Conservation (phyloP, 2,113 vertebrate genomes). For the Corythaixoides concolor region DNA sequence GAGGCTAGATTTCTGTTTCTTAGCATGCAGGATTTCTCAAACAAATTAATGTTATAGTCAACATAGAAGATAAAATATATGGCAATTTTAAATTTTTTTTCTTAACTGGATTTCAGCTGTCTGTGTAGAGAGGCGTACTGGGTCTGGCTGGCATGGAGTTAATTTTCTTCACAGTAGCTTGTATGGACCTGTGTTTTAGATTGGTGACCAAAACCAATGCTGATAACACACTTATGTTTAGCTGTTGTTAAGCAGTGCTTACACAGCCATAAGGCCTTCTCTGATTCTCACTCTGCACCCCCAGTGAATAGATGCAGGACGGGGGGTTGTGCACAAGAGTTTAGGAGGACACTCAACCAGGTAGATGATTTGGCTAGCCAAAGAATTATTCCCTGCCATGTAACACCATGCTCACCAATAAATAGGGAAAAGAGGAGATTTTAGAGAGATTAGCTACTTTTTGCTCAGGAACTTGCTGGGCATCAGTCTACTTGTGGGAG, state of each 20-base stretch:
- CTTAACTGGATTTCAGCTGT: background rate
- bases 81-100: background rate
- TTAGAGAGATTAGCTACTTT: background rate
- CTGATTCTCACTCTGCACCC: background rate
- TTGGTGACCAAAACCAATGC: background rate
- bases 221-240: background rate
- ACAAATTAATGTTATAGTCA: background rate
- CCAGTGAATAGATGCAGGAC: background rate
- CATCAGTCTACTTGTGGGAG: fast-evolving
- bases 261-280: background rate
- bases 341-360: background rate
- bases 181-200: background rate
- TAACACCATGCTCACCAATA: background rate
- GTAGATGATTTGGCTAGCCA: background rate
- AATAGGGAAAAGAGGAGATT: background rate
- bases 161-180: background rate
- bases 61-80: background rate
- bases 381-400: background rate
- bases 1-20: background rate
- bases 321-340: background rate
- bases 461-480: background rate
- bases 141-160: background rate
- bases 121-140: background rate
- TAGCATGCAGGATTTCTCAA: background rate
- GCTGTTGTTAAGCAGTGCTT: background rate